Percentiles rank a stretch among this genome's conserved stretches.
These are phyloP conservation scores for Meta bourneti DNA, from an alignment of 2,888 invertebrate species.

Conservation along the genomic window DNA sequence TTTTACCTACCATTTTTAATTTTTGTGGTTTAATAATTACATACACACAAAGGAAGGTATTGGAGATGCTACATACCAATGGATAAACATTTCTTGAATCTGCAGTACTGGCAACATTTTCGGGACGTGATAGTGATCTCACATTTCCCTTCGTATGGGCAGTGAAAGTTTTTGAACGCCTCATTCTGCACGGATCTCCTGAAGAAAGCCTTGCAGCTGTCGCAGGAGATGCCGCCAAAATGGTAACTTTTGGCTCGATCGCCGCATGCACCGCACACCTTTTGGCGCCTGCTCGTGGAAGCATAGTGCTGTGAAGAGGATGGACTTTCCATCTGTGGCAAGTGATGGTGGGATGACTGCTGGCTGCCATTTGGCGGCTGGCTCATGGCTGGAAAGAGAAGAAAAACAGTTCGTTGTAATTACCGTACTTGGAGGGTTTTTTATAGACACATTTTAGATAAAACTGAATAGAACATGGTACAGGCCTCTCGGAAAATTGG, in stretches of 20 bases:
- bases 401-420: too few relatives aligned
- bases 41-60: too few relatives aligned
- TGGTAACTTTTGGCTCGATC: constrained; percentile 81
- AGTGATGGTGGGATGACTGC: constrained; percentile 46
- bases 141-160: constrained; percentile 80
- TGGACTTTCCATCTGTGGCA: constrained; percentile 18
- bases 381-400: constrained; percentile 76
- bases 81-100: constrained; percentile 80
- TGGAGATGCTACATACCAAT: constrained; percentile 78
- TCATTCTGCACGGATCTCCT: constrained; percentile 81
- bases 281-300: constrained; percentile 73
- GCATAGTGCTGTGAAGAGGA: constrained; percentile 32
- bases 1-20: too few relatives aligned
- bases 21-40: too few relatives aligned
- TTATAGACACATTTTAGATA: too few relatives aligned
- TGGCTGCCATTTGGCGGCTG: constrained; percentile 77
- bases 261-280: constrained; percentile 81
- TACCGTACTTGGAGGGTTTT: too few relatives aligned
- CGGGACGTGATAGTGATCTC: constrained; percentile 80
- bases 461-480: too few relatives aligned
- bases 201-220: constrained; percentile 81
- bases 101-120: constrained; percentile 81
- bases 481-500: too few relatives aligned
- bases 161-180: constrained; percentile 80
- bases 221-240: constrained; percentile 81